Evolutionary conservation across 2,888 invertebrate species (phyloP), one percentile per base, ranked within the genome.

Genomic region (Agriopis marginaria): DNA sequence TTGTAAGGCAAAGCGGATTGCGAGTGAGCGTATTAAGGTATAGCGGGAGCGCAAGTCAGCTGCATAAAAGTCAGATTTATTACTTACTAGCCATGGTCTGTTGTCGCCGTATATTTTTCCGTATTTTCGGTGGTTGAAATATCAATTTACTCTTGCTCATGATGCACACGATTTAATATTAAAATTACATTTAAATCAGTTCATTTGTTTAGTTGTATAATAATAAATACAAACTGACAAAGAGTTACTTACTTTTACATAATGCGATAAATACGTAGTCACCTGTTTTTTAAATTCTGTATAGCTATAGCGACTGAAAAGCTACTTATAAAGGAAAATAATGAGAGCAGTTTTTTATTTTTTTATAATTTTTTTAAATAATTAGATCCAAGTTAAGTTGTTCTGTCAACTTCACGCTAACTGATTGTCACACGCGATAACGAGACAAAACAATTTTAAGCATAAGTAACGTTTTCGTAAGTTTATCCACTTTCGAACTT

Each of bases 1-100:
- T 85, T 85, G 81, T 81, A 81, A 81, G 68, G 80, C 79, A 81
- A 82, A 85, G 81, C 75, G 76, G 76, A 82, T 78, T 73, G 71
- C 59, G 55, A 49, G 63, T 58, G 55, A 63, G 68, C 70, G 62
- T 59, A 66, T 10, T 70, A 0, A 70, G 60, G 32, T n/a, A n/a
- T n/a, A n/a, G n/a, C n/a, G n/a, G n/a, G n/a, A n/a, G n/a, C n/a
- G n/a, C n/a, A n/a, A 17, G 12, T 3, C 5, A n/a, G 17, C 10
- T 17, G 5, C 7, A 42, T n/a, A n/a, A 40, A 40, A 17, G 14
- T 42, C 1, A 11, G 32, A 11, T 12, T 53, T 23, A 51, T 17
- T 50, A 32, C 0, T 14, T 14, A 3, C 14, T 50, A 9, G 7
- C 5, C 5, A 32, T 32, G 32, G 3, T 32, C 32, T 32, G 32